These are phyloP conservation scores for Lethenteron camtschaticum DNA, from an alignment of 2,113 vertebrate species.

Conservation along the genomic window DNA sequence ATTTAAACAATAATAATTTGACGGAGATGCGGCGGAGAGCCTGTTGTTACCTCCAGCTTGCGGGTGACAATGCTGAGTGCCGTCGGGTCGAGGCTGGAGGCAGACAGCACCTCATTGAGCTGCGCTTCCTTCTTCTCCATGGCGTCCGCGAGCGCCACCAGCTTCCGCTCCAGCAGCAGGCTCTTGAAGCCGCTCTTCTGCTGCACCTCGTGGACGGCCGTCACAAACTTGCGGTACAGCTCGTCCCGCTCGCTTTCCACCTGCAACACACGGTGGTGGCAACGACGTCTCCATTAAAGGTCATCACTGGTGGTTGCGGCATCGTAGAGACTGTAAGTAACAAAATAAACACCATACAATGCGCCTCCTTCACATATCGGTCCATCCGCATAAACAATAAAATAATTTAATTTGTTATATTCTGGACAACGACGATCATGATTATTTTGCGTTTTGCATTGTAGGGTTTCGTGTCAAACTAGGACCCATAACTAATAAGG, in stretches of 20 bases:
- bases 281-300: too few relatives aligned
- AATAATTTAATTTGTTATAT: not conserved
- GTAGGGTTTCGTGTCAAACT: not conserved
- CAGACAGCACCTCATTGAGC: conserved; percentile 29
- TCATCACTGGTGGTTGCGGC: too few relatives aligned
- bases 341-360: too few relatives aligned
- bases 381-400: not conserved
- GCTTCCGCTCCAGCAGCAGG: conserved; percentile 39
- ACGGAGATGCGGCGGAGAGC: too few relatives aligned
- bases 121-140: conserved; percentile 54
- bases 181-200: conserved; percentile 40
- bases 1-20: too few relatives aligned
- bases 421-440: not conserved
- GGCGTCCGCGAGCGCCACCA: conserved; percentile 18
- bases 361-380: not conserved
- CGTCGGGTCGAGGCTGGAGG: conserved; percentile 33
- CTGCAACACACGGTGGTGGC: conserved; percentile 19
- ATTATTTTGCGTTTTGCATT: not conserved
- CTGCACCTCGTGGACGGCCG: conserved; percentile 35
- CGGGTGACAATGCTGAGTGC: conserved; percentile 25
- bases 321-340: too few relatives aligned
- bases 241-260: conserved; percentile 48
- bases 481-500: too few relatives aligned
- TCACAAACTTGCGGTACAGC: conserved; percentile 33
- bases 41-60: conserved; percentile 37